Evolutionary conservation across 2,797 vertebrate genomes (phyloP), one percentile per base, ranked within the genome.

Genomic region (Propithecus deckenii): DNA sequence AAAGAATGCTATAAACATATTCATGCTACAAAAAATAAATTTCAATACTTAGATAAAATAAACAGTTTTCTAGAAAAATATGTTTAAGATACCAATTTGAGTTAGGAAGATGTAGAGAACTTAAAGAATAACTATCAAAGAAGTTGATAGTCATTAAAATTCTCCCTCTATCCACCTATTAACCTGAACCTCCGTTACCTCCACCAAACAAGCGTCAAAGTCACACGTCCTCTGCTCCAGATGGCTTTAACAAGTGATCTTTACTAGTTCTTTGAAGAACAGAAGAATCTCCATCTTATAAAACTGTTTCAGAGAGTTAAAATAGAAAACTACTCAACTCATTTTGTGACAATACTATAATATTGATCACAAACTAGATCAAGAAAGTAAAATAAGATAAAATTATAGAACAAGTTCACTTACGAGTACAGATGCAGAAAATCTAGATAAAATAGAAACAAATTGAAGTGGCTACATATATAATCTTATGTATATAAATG

Each of bases 371-470:
- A 97, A 84, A 71, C 67, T 83, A 86, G 69, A 67, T 23, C 55
- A 61, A 67, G 30, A 92, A 59, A 92, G 3, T 67, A 74, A 69
- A 71, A 35, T 69, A 81, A 93, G 84, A 88, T 78, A 78, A 88
- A 87, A 74, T 87, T 72, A 38, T 71, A 84, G 46, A 13, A 67
- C 6, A 94, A 18, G 91, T 95, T 88, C 18, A 52, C 14, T 35
- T 63, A 75, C 4, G 12, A 80, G 55, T 52, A 80, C 41, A 69
- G 25, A 55, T 96, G 9, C 25, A 52, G 28, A 92, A 72, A 87
- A 32, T 28, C 14, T 35, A 80, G 72, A 25, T 59, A 63, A 94
- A 83, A 74, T 74, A 38, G 48, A 86, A 86, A 67, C n/a, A 83
- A 90, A 63, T 25, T 12, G 25, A 94, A 84, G 12, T 28, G 22